phyloP scores from a whole-genome alignment of 2,113 vertebrate genomes.

The Rhinopomastus cyanomelas region DNA sequence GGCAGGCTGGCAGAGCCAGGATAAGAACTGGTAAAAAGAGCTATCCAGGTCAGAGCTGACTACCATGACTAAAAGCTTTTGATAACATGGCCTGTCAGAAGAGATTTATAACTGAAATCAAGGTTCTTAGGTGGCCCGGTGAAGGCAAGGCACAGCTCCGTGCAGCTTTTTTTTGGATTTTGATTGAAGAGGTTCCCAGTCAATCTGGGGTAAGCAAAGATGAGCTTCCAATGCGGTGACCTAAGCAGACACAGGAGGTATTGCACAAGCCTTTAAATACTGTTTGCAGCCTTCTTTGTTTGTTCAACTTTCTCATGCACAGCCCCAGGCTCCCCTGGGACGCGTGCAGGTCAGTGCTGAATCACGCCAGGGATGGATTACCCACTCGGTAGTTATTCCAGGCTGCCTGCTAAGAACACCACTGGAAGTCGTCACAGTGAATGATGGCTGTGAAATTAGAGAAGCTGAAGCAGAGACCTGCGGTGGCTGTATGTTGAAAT shows the following conservation, averaged over 20 bases:
- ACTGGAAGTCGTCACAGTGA: background rate
- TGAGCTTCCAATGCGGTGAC: background rate
- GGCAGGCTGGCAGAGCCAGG: background rate
- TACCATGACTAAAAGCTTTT: background rate
- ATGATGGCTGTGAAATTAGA: background rate
- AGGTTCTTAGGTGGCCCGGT: no score
- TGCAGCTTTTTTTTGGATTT: background rate
- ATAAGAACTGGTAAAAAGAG: background rate
- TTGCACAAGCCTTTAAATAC: background rate
- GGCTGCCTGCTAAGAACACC: background rate
- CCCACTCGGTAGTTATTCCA: accelerated
- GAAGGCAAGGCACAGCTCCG: background rate
- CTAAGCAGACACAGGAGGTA: background rate
- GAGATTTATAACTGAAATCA: background rate
- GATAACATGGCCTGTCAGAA: background rate
- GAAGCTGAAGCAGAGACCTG: background rate
- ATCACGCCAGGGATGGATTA: background rate
- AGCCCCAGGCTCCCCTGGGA: accelerated
- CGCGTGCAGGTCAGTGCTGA: background rate
- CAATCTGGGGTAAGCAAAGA: background rate
- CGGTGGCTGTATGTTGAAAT: accelerated
- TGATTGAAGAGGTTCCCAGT: background rate
- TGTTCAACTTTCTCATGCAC: accelerated
- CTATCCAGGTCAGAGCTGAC: background rate
- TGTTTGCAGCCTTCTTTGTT: background rate